Evolutionary conservation across 1,140 invertebrate genomes (phyloP).

Genomic region (Coboldia fuscipes): DNA sequence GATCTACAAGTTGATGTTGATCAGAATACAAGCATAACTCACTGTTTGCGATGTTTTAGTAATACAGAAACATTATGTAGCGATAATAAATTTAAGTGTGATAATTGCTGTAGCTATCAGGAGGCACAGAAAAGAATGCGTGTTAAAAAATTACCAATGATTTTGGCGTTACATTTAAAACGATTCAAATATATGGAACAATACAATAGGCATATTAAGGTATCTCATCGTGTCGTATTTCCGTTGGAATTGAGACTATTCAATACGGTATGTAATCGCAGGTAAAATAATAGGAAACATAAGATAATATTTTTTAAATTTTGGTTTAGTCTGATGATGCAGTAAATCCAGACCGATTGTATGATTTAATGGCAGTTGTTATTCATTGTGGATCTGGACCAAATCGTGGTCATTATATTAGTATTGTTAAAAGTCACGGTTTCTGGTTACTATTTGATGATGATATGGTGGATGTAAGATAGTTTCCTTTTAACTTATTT

Average conservation of each 20-base stretch:
- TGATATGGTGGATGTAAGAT: slow-evolving; percentile 96
- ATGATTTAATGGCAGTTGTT: slow-evolving; percentile 96
- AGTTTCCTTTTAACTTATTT: slow-evolving; percentile 2
- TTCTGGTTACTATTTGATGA: slow-evolving; percentile 99
- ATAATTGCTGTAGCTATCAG: slow-evolving; percentile 97
- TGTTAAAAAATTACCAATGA: slow-evolving; percentile 94
- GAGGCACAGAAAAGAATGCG: slow-evolving; percentile 95
- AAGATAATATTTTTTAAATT: slow-evolving; percentile 4
- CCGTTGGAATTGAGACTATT: slow-evolving; percentile 92
- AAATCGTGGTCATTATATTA: slow-evolving; percentile 98
- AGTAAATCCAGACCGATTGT: slow-evolving; percentile 89
- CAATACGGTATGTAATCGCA: slow-evolving; percentile 62
- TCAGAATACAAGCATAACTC: slow-evolving; percentile 97
- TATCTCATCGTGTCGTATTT: slow-evolving; percentile 97
- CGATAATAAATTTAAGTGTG: slow-evolving; percentile 99
- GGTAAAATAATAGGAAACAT: not conserved
- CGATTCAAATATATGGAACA: slow-evolving; percentile 99
- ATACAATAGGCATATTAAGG: slow-evolving; percentile 95
- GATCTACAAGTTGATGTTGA: slow-evolving; percentile 98
- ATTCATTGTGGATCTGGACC: slow-evolving; percentile 98
- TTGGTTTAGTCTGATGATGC: slow-evolving; percentile 81
- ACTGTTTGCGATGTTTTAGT: slow-evolving; percentile 93
- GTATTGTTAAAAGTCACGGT: slow-evolving; percentile 96
- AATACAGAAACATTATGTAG: slow-evolving; percentile 98
- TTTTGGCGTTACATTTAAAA: slow-evolving; percentile 93